These are phyloP conservation scores for Geotrypetes seraphini DNA, from an alignment of 2,797 vertebrate genomes.

Conservation along the genomic window DNA sequence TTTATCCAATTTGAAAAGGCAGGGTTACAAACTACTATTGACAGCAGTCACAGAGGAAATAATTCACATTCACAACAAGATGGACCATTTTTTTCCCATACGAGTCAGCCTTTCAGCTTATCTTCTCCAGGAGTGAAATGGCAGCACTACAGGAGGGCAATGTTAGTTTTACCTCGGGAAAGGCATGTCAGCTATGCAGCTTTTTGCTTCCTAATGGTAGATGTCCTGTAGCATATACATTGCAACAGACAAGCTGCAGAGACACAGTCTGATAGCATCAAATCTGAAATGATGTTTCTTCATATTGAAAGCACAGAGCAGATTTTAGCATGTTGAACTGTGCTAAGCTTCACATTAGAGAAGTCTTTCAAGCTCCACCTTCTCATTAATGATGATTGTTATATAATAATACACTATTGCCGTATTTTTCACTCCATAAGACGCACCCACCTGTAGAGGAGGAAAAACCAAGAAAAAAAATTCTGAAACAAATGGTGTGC, in stretches of 20 bases:
- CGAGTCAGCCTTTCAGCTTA: constrained; percentile 30
- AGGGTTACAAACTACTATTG: constrained; percentile 12
- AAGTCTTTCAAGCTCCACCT: too few species aligned
- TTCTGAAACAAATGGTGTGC: too few species aligned
- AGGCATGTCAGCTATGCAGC: constrained; percentile 19
- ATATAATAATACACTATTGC: too few species aligned
- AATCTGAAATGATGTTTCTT: constrained; percentile 23
- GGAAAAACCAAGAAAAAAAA: too few species aligned
- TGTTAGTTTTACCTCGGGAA: constrained; percentile 8
- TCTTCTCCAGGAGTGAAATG: constrained; percentile 42
- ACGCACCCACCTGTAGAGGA: too few species aligned
- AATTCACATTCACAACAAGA: too few species aligned
- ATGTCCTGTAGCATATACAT: constrained; percentile 23
- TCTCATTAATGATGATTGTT: too few species aligned
- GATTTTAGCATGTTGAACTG: too few species aligned
- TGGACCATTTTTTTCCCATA: constrained; percentile 32
- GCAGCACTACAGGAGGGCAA: too few species aligned
- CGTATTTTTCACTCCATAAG: too few species aligned
- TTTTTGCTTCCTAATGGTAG: constrained; percentile 13
- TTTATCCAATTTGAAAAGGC: too few species aligned
- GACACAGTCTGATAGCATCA: constrained; percentile 7
- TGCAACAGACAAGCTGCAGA: constrained; percentile 20
- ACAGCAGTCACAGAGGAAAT: constrained; percentile 36
- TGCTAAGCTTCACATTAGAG: too few species aligned
- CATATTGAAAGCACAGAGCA: constrained; percentile 12